These are phyloP conservation scores for Narcine bancroftii DNA, from an alignment of 2,113 vertebrate species.

Conservation along the genomic window DNA sequence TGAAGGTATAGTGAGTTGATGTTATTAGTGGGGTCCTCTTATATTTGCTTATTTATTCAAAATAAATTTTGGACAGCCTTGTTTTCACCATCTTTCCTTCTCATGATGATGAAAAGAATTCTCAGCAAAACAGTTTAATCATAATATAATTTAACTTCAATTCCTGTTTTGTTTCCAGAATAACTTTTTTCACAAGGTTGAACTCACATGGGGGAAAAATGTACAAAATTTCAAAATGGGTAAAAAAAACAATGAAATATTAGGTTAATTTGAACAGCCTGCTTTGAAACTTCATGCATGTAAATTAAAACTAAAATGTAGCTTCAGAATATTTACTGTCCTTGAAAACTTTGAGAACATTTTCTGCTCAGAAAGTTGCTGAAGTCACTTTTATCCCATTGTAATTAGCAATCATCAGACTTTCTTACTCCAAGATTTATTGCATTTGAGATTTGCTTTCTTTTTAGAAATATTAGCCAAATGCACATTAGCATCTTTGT, in stretches of 20 bases:
- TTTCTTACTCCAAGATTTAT: slow-evolving; percentile 9
- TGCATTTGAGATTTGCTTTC: slow-evolving; percentile 6
- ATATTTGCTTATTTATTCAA: neutral
- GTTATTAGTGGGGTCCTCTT: neutral
- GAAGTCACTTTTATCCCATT: slow-evolving; percentile 40
- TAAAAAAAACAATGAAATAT: neutral
- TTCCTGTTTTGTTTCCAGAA: neutral
- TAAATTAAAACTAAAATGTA: neutral
- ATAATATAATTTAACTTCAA: neutral
- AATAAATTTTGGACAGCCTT: neutral
- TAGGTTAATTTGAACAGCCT: neutral
- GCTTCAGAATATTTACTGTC: neutral
- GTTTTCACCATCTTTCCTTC: neutral
- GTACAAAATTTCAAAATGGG: neutral
- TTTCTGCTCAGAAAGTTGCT: slow-evolving; percentile 17
- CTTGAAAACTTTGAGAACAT: neutral
- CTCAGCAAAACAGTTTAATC: neutral
- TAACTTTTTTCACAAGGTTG: neutral
- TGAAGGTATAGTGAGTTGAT: neutral
- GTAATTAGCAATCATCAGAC: slow-evolving; percentile 32
- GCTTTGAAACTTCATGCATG: neutral
- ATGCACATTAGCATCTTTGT: slow-evolving; percentile 17
- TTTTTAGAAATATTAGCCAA: neutral
- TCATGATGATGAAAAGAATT: neutral
- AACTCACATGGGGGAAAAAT: neutral